Evolutionary conservation across 2,888 invertebrate species (phyloP), one percentile per base, ranked within the genome.

Genomic region (Brachyopa scutellaris): DNA sequence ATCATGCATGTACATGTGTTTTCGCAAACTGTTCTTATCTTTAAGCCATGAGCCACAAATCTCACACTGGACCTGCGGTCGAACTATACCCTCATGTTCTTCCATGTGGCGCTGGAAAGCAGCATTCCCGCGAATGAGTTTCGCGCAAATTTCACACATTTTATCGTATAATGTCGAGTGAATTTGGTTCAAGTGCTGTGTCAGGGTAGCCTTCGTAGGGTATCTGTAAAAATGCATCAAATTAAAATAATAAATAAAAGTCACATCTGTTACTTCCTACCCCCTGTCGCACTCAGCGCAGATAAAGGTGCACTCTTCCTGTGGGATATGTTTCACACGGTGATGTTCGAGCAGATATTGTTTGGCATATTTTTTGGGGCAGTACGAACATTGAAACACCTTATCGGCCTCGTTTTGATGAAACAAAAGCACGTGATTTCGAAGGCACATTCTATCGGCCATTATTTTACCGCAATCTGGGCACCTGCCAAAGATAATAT

Each of bases 91-190:
- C 8, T 84, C 84, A 17, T 86, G 86, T 19, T 85, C 85, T 11
- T 84, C 61, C 55, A 85, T 85, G 61, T 86, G 85, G 26, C 84
- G 84, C 13, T 85, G 85, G 53, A 86, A 86, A 23, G 83, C 78
- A 11, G 84, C 64, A 38, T 85, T 86, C 0, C 85, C 85, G 15
- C 86, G 84, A 17, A 86, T 84, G 2, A 85, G 82, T 53, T 86
- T 86, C 4, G 85, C 85, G 73, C 86, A 86, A 6, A 86, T 85
- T 62, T 86, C 85, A 62, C 85, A 86, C 82, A 85, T 85, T 67
- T 85, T 80, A 11, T 82, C 83, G 21, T 85, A 85, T 15, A 70
- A 59, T 23, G 84, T 84, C 7, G 84, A 78, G 29, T 85, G 85
- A 8, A 84, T 76, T 73, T 84, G 79, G 33, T 83, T 72, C 17